Conservation (phyloP, 2,113 vertebrate genomes). For the Bos javanicus region DNA sequence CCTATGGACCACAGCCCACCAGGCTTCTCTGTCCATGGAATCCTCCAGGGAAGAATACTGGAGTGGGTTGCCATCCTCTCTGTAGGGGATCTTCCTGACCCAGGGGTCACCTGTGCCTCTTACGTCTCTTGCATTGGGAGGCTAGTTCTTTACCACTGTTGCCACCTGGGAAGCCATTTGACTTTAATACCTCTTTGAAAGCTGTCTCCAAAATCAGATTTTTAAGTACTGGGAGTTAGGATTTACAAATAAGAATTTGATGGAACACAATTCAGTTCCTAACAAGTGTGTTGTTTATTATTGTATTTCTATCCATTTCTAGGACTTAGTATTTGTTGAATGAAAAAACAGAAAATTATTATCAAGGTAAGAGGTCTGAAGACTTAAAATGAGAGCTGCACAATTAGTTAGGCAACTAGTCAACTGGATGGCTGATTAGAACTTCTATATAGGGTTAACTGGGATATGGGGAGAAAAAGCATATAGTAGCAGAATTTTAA, state of each 20-base stretch:
- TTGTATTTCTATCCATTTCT: slow-evolving; percentile 11
- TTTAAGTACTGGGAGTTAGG: neutral
- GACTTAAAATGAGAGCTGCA: neutral
- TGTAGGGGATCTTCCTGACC: neutral
- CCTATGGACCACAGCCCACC: neutral
- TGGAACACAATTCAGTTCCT: neutral
- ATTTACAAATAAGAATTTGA: neutral
- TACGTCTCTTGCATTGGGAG: neutral
- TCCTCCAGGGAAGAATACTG: neutral
- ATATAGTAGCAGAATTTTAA: neutral
- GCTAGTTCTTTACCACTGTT: neutral
- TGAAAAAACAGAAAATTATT: neutral
- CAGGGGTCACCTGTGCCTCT: neutral
- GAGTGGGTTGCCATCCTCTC: neutral
- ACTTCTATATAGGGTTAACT: neutral
- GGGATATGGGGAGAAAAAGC: neutral
- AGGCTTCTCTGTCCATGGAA: neutral
- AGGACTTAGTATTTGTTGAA: neutral
- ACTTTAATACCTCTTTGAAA: neutral
- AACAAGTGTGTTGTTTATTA: neutral
- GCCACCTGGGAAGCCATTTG: neutral
- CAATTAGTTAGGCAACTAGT: neutral
- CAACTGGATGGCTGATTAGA: neutral
- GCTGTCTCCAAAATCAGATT: neutral
- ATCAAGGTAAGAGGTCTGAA: neutral